Evolutionary conservation across 2,888 invertebrate species (phyloP).

Genomic region (Drosophila parthenogenetica): DNA sequence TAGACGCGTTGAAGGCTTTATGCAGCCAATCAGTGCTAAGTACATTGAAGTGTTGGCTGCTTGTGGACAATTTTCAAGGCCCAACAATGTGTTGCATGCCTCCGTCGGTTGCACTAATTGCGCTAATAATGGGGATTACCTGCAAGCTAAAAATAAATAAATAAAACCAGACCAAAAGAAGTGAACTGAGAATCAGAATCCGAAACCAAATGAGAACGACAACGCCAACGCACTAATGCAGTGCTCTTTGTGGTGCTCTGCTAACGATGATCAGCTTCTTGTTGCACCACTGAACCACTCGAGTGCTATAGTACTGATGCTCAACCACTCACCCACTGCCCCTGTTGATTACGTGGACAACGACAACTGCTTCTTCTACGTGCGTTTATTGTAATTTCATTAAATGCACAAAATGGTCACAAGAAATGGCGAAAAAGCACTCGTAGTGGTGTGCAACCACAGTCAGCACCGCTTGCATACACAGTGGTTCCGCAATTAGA

Average conservation of each 20-base stretch:
- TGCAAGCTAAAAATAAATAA: conserved; percentile 28
- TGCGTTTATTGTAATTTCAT: conserved; percentile 81
- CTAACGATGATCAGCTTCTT: conserved; percentile 56
- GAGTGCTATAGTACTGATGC: not conserved
- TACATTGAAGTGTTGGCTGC: conserved; percentile 34
- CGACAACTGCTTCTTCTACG: conserved; percentile 48
- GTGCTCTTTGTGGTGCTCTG: conserved; percentile 61
- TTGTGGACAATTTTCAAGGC: conserved; percentile 42
- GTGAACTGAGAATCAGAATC: not conserved
- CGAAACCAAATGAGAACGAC: conserved; percentile 6
- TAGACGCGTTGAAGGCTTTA: conserved; percentile 32
- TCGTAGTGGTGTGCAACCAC: conserved; percentile 14
- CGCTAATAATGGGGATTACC: conserved; percentile 80
- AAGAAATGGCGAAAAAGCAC: conserved; percentile 52
- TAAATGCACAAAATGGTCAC: conserved; percentile 75
- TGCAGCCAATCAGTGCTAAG: conserved; percentile 75
- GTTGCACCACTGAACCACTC: conserved; percentile 15
- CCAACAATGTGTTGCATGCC: conserved; percentile 59
- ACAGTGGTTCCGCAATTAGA: conserved; percentile 76
- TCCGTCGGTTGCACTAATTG: conserved; percentile 67
- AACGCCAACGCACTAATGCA: conserved; percentile 76
- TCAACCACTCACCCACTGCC: conserved; percentile 8
- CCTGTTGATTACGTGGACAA: conserved; percentile 57
- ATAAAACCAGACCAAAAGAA: conserved; percentile 16
- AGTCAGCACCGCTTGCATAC: conserved; percentile 24